phyloP scores from a whole-genome alignment of 64 coral and sea anemone genomes.

The Acropora yongei region DNA sequence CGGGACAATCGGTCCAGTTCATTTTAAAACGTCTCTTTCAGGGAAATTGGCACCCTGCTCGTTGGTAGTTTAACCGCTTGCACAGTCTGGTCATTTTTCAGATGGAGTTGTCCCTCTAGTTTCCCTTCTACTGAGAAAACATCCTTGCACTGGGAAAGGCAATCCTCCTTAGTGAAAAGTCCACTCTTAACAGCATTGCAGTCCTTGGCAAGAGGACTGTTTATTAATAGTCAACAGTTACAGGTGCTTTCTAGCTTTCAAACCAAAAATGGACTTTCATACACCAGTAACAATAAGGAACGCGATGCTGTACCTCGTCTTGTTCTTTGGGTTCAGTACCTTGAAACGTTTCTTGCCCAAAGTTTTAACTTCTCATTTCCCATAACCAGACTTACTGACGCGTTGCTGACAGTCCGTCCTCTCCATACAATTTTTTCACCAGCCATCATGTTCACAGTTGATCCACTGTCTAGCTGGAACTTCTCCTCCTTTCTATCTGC shows the following conservation, averaged over 20 bases:
- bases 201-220: conserved; percentile 1
- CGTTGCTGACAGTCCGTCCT: neutral
- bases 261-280: conserved; percentile 14
- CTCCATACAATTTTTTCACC: conserved; percentile 1
- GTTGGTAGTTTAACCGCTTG: conserved; percentile 13
- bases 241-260: neutral
- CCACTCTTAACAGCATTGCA: neutral
- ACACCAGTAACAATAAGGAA: neutral
- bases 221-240: neutral
- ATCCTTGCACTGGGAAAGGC: neutral
- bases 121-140: neutral
- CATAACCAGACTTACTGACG: conserved; percentile 28
- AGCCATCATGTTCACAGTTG: conserved; percentile 59
- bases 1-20: conserved; percentile 21
- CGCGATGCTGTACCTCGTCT: conserved; percentile 6
- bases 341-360: neutral
- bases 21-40: neutral
- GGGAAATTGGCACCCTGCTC: neutral
- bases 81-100: conserved; percentile 5
- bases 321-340: conserved; percentile 25
- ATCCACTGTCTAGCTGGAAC: conserved; percentile 64
- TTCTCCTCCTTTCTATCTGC: neutral
- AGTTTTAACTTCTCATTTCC: conserved; percentile 39
- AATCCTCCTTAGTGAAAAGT: neutral
- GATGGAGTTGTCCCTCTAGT: neutral